Percentiles rank a stretch among this genome's conserved stretches.
Conservation (phyloP, 2,888 invertebrate species). For the Melanostoma scalare region DNA sequence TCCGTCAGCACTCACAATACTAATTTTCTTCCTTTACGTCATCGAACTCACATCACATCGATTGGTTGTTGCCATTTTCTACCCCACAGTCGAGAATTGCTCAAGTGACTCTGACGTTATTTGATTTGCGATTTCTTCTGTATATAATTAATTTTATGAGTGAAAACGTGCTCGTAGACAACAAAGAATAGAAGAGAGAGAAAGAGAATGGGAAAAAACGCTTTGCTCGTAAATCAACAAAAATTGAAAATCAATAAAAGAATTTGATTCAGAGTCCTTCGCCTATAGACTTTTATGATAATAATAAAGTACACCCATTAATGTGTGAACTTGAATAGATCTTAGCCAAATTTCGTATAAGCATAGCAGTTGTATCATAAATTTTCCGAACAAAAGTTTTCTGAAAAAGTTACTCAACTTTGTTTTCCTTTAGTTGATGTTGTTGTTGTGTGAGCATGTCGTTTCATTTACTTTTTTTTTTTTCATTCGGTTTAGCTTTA, state of each 20-base stretch:
- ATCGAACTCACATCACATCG: conserved; percentile 7
- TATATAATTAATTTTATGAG: conserved; percentile 4
- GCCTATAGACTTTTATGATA: neutral
- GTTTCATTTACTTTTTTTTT: too few relatives aligned
- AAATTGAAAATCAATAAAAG: neutral
- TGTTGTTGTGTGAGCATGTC: too few relatives aligned
- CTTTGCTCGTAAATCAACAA: neutral
- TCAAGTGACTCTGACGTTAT: conserved; percentile 1
- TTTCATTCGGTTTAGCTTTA: too few relatives aligned
- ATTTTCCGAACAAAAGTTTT: too few relatives aligned
- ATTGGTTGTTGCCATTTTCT: neutral
- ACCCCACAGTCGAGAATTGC: neutral
- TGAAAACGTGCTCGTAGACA: too few relatives aligned
- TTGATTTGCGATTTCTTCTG: conserved; percentile 26
- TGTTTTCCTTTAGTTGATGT: too few relatives aligned
- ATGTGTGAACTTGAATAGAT: neutral
- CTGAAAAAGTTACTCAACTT: too few relatives aligned
- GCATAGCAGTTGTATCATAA: too few relatives aligned
- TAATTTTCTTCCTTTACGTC: conserved; percentile 4
- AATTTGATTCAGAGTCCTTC: neutral
- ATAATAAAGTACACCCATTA: neutral
- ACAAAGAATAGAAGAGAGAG: neutral
- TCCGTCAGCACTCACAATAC: too few relatives aligned
- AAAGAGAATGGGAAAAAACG: neutral
- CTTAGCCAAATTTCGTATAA: too few relatives aligned